A percentile compares a stretch with the other conserved stretches of the same genome.
Evolutionary conservation across 2,888 invertebrate species (phyloP).

Genomic region (Linnaemya tessellans): DNA sequence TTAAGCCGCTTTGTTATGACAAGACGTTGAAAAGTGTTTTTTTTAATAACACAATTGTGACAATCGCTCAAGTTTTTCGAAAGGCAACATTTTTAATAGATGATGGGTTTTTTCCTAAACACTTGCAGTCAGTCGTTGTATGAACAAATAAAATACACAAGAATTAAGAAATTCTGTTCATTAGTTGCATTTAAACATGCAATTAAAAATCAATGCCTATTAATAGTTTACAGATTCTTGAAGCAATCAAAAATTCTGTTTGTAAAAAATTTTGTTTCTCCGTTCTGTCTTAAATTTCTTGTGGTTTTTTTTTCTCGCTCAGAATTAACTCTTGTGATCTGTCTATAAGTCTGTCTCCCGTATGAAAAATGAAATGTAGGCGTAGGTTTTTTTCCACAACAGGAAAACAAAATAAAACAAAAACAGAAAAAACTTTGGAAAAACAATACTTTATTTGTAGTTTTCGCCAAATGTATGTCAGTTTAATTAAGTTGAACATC

Average conservation of each 20-base stretch:
- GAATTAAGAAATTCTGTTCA: not conserved
- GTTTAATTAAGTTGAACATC: constrained; percentile 73
- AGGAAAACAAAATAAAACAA: not conserved
- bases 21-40: constrained; percentile 59
- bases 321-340: constrained; percentile 21
- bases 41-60: constrained; percentile 24
- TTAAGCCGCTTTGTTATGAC: constrained; percentile 56
- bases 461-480: constrained; percentile 69
- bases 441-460: constrained; percentile 59
- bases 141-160: not conserved
- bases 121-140: not conserved
- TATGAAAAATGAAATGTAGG: constrained; percentile 35
- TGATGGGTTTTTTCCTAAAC: not conserved
- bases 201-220: not conserved
- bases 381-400: constrained; percentile 27
- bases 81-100: not conserved
- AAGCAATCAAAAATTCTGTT: not conserved
- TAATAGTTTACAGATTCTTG: not conserved
- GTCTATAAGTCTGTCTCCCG: constrained; percentile 3
- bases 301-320: constrained; percentile 6
- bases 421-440: constrained; percentile 3
- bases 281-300: not conserved
- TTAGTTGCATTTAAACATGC: not conserved
- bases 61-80: not conserved
- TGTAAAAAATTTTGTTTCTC: not conserved